phyloP scores from a whole-genome alignment of 2,113 vertebrate genomes.

The Myanophis thanlyinensis region DNA sequence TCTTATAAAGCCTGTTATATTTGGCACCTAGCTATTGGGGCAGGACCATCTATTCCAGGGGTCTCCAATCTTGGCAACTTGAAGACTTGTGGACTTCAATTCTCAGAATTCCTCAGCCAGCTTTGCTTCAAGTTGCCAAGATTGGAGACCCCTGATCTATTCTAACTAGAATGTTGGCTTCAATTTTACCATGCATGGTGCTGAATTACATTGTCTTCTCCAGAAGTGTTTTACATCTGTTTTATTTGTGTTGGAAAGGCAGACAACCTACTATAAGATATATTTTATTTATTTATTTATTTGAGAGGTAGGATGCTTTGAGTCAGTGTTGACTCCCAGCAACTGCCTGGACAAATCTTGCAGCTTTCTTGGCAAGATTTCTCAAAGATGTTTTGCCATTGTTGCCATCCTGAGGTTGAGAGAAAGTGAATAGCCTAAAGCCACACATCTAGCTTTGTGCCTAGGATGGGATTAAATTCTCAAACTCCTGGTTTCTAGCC shows the following conservation, averaged over 20 bases:
- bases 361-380: not conserved
- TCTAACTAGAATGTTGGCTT: not conserved
- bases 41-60: not conserved
- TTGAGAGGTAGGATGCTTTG: not conserved
- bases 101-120: no score
- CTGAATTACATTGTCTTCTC: not conserved
- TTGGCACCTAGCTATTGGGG: not conserved
- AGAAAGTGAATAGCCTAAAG: not conserved
- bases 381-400: not conserved
- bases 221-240: not conserved
- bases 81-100: no score
- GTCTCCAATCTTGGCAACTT: no score
- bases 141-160: no score
- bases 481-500: not conserved
- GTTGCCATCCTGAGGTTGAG: not conserved
- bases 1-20: not conserved
- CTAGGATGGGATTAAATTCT: not conserved
- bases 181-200: not conserved
- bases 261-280: not conserved
- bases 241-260: not conserved
- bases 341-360: not conserved
- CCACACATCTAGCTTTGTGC: not conserved
- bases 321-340: not conserved
- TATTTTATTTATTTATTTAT: not conserved
- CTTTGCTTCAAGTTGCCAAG: no score